Evolutionary conservation across 2,113 vertebrate species (phyloP).

Genomic region (Centrocercus urophasianus): DNA sequence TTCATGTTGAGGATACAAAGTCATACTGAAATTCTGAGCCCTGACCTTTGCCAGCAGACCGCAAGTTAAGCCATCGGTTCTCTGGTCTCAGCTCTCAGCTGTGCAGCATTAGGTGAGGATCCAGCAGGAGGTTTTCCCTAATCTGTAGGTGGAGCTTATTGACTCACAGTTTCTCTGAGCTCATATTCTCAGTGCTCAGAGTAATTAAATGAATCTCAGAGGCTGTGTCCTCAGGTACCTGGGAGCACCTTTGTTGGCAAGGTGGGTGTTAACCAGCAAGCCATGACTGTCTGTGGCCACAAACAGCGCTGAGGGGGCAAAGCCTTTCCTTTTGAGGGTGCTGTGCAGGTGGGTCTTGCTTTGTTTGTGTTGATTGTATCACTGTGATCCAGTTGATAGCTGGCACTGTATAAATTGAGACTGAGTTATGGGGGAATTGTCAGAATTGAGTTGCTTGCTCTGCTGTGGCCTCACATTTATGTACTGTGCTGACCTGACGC

Average conservation of each 20-base stretch:
- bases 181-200: background rate
- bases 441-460: background rate
- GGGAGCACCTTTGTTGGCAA: background rate
- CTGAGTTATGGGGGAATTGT: background rate
- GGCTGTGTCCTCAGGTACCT: rapidly evolving
- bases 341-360: rapidly evolving
- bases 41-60: background rate
- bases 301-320: rapidly evolving
- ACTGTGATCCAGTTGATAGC: rapidly evolving
- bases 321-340: background rate
- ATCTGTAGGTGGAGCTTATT: background rate
- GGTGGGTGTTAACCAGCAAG: background rate
- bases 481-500: background rate
- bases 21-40: rapidly evolving
- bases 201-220: background rate
- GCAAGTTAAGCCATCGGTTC: rapidly evolving
- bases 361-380: rapidly evolving
- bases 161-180: background rate
- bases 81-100: background rate
- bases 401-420: rapidly evolving
- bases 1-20: background rate
- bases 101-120: rapidly evolving
- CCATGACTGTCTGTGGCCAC: rapidly evolving
- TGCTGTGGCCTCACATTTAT: background rate
- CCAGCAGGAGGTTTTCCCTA: background rate